Conservation (phyloP, 2,888 invertebrate genomes). For the Shargacucullia verbasci region DNA sequence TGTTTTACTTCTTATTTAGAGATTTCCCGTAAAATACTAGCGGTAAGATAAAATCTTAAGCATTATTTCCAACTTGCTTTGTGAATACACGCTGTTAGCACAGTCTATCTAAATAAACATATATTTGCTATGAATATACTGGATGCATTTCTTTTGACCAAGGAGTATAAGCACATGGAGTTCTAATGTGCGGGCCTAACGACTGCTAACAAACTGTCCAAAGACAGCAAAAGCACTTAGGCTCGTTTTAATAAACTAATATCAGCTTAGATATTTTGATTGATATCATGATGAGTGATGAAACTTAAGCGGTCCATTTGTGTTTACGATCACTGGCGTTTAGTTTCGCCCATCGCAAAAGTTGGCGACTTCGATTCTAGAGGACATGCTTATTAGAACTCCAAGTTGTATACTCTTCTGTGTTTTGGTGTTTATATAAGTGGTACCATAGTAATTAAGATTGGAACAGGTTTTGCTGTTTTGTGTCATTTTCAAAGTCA, state of each 20-base stretch:
- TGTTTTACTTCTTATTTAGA: constrained; percentile 39
- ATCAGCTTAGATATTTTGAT: too few species aligned
- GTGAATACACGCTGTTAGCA: constrained; percentile 34
- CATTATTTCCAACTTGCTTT: constrained; percentile 40
- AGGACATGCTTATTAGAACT: constrained; percentile 9
- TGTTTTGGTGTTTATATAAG: constrained; percentile 24
- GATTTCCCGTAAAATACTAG: constrained; percentile 22
- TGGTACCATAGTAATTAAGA: constrained; percentile 60
- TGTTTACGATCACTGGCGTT: neutral
- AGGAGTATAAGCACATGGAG: constrained; percentile 33
- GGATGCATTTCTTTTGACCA: constrained; percentile 13
- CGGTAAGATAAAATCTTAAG: constrained; percentile 42
- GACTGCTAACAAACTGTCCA: too few species aligned
- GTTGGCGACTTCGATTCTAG: constrained; percentile 2
- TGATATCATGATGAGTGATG: too few species aligned
- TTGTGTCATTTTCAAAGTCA: constrained; percentile 96
- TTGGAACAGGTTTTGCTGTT: constrained; percentile 91
- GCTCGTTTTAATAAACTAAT: too few species aligned
- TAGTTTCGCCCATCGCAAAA: neutral
- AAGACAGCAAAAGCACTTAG: too few species aligned
- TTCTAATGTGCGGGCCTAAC: neutral
- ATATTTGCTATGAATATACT: constrained; percentile 39
- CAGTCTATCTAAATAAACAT: constrained; percentile 39
- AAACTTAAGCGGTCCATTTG: too few species aligned
- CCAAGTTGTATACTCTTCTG: constrained; percentile 35